phyloP scores from a whole-genome alignment of 2,113 vertebrate species.

The Pollachius pollachius region DNA sequence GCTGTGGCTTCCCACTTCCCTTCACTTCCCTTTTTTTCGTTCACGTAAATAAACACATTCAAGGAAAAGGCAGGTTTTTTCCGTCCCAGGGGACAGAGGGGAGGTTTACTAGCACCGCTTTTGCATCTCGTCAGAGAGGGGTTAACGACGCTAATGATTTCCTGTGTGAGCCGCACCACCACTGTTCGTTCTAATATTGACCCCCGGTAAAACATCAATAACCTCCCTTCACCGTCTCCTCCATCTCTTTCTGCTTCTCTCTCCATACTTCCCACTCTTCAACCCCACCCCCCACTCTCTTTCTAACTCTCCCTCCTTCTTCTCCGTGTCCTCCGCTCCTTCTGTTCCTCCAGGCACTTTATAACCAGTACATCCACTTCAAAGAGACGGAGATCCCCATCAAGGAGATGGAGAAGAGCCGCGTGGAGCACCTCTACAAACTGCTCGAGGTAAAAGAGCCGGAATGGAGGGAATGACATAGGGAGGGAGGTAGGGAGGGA shows the following conservation, averaged over 20 bases:
- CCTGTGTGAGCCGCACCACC: background rate
- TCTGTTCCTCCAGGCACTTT: slow-evolving; percentile 85
- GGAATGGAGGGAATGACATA: background rate
- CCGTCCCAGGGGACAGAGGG: too few species aligned
- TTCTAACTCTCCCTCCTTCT: background rate
- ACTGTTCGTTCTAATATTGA: background rate
- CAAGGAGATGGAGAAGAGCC: slow-evolving; percentile 87
- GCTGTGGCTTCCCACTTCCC: too few species aligned
- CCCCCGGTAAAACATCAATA: background rate
- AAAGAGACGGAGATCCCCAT: slow-evolving; percentile 95
- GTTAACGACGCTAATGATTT: background rate
- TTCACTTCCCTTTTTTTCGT: too few species aligned
- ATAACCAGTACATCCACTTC: slow-evolving; percentile 98
- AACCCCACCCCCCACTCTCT: too few species aligned
- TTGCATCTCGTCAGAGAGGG: background rate
- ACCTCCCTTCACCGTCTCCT: background rate
- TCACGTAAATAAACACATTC: too few species aligned
- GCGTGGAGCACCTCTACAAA: slow-evolving; percentile 90
- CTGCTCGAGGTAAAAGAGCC: slow-evolving; percentile 82
- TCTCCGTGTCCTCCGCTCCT: background rate
- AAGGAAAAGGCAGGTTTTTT: too few species aligned
- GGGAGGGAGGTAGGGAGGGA: background rate
- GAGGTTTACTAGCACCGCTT: too few species aligned
- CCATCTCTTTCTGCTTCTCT: too few species aligned
- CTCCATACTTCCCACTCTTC: too few species aligned